Evolutionary conservation across 2,888 invertebrate species (phyloP).

Genomic region (Lasius fuliginosus): DNA sequence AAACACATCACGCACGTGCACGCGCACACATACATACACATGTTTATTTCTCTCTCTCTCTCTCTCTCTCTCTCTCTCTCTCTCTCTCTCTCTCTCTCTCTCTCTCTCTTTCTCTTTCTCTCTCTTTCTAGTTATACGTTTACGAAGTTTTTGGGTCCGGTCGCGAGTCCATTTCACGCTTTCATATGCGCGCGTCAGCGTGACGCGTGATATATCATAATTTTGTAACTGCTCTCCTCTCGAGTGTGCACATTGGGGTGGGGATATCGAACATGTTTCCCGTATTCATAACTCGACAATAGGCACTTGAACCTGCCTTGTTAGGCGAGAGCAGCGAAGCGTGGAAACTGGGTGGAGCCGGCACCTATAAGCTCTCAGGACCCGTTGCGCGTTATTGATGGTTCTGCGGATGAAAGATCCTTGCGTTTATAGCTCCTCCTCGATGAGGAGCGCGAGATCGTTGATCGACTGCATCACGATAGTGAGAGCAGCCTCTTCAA

Average conservation of each 20-base stretch:
- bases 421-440: slow-evolving; percentile 42
- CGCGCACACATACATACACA: not conserved
- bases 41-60: no score
- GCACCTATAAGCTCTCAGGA: slow-evolving; percentile 69
- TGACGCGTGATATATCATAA: slow-evolving; percentile 81
- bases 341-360: slow-evolving; percentile 80
- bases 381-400: slow-evolving; percentile 80
- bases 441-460: slow-evolving; percentile 44
- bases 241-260: slow-evolving; percentile 34
- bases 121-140: not conserved
- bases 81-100: no score
- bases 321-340: slow-evolving; percentile 78
- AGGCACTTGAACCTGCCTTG: slow-evolving; percentile 81
- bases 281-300: slow-evolving; percentile 82
- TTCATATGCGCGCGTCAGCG: slow-evolving; percentile 41
- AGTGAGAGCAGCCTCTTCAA: slow-evolving; percentile 24
- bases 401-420: slow-evolving; percentile 65
- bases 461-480: slow-evolving; percentile 43
- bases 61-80: no score
- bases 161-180: slow-evolving; percentile 62
- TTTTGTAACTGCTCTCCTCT: slow-evolving; percentile 74
- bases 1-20: not conserved
- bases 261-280: slow-evolving; percentile 73
- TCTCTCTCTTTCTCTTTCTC: not conserved
- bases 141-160: slow-evolving; percentile 27